Percentiles rank a stretch among this genome's conserved stretches.
Conservation (phyloP, 1,140 invertebrate species). For the Bombus vancouverensis region DNA sequence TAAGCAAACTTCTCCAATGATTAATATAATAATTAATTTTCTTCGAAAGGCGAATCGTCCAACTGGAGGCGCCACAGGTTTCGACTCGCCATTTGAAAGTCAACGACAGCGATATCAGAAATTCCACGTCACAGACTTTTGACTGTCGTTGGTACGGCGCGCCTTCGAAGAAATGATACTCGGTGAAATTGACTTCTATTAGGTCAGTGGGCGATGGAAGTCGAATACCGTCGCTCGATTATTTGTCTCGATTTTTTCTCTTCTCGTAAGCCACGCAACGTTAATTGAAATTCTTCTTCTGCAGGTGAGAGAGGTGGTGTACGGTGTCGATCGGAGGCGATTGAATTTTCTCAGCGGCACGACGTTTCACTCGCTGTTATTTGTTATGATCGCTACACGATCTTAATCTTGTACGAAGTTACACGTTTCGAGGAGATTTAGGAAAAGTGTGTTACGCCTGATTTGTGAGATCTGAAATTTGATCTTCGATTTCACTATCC, state of each 20-base stretch:
- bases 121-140: constrained; percentile 1
- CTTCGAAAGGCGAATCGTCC: too few relatives aligned
- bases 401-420: neutral
- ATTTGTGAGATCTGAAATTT: neutral
- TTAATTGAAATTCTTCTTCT: constrained; percentile 48
- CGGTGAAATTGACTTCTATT: constrained; percentile 73
- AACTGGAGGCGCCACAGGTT: too few relatives aligned
- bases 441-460: neutral
- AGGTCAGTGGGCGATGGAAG: constrained; percentile 73
- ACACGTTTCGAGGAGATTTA: neutral
- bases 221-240: constrained; percentile 33
- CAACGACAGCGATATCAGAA: neutral
- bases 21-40: neutral
- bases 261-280: neutral
- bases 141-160: neutral
- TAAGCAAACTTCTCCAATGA: neutral
- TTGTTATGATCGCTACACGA: neutral
- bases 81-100: neutral
- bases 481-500: neutral
- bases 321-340: neutral
- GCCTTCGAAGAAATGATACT: constrained; percentile 48
- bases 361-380: constrained; percentile 33
- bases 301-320: too few relatives aligned
- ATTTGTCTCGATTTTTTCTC: constrained; percentile 29
- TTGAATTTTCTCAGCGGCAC: constrained; percentile 22